Conservation (phyloP, 2,888 invertebrate species). For the Brenthis hecate region DNA sequence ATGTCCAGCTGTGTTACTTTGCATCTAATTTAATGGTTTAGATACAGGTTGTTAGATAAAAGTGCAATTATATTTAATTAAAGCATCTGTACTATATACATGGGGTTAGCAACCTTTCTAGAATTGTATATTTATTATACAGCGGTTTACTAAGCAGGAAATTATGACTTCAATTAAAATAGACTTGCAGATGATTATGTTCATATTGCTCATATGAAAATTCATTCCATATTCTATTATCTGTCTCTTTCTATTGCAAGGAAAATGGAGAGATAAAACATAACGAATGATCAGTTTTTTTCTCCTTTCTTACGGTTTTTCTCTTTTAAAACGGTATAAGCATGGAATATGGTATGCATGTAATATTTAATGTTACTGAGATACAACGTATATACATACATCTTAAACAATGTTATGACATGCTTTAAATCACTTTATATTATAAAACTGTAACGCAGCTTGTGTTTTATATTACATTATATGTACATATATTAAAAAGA, state of each 20-base stretch:
- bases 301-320: too few relatives aligned
- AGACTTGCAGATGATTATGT: not conserved
- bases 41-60: constrained; percentile 13
- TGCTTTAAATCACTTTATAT: too few relatives aligned
- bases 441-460: too few relatives aligned
- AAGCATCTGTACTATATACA: constrained; percentile 17
- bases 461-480: too few relatives aligned
- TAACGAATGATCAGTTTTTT: too few relatives aligned
- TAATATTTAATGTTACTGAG: too few relatives aligned
- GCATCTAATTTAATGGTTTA: constrained; percentile 17
- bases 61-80: constrained; percentile 21
- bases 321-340: too few relatives aligned
- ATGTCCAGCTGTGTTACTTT: constrained; percentile 16
- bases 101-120: constrained; percentile 12
- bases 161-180: constrained; percentile 3
- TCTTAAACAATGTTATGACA: too few relatives aligned
- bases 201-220: not conserved
- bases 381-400: too few relatives aligned
- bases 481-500: too few relatives aligned
- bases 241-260: not conserved
- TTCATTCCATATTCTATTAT: not conserved
- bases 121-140: not conserved
- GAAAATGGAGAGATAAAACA: too few relatives aligned
- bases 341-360: too few relatives aligned
- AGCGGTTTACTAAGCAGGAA: constrained; percentile 1